Evolutionary conservation across 2,113 vertebrate species (phyloP), one percentile per base, ranked within the genome.

Genomic region (Scatophagus argus): DNA sequence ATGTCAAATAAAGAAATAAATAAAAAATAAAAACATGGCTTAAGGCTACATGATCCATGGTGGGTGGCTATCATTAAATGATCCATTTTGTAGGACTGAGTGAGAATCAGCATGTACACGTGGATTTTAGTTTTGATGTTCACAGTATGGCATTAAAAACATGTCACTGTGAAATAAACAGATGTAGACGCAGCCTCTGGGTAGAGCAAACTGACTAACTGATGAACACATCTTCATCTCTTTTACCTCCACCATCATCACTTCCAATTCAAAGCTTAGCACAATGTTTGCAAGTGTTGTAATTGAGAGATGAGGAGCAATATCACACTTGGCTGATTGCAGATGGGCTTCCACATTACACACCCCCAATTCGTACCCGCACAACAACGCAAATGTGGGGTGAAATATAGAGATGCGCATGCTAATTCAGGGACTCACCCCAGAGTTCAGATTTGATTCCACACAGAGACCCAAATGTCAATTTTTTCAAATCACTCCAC

Each of bases 291-390:
- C 72, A 81, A 86, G 64, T 77, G 84, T 77, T 87, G 49, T 91
- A 89, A 93, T 91, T 90, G 87, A 92, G 87, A 89, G 75, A 92
- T 91, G 89, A 91, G 71, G 81, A 60, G 79, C 85, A 92, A 91
- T 89, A 90, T 93, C 88, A 87, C 88, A 91, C 87, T 82, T 81
- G 87, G 84, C 74, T 84, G 87, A 85, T 81, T 84, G 74, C 92
- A 92, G 89, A 93, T 88, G 87, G 86, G 84, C 80, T 68, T 73
- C 83, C 73, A 85, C 82, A 81, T 68, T 66, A 75, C 67, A 56
- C 39, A 69, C 71, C 47, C 60, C 59, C 77, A n/a, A 56, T 73
- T 66, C 75, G 77, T 77, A 74, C 78, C 60, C 77, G 80, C 63
- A 39, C 52, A 56, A 31, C 54, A 46, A 78, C 61, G 47, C 69